These are phyloP conservation scores for Atopsyche davidsoni DNA, from an alignment of 1,140 invertebrate species.

Conservation along the genomic window DNA sequence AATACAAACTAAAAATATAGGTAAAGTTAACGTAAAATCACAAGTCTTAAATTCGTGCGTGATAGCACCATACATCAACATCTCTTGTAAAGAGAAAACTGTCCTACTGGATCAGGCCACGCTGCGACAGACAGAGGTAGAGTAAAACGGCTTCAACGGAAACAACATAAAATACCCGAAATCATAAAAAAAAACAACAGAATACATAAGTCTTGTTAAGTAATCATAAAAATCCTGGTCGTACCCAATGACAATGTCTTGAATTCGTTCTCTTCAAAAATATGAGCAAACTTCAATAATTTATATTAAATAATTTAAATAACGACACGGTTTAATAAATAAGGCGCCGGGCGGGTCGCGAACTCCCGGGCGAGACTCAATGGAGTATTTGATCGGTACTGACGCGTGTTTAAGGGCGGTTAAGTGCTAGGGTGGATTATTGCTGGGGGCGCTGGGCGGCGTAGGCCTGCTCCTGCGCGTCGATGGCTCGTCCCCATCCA, in stretches of 20 bases:
- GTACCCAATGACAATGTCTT: constrained; percentile 21
- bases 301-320: constrained; percentile 23
- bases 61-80: constrained; percentile 18
- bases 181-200: constrained; percentile 13
- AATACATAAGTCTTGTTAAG: constrained; percentile 16
- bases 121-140: constrained; percentile 26
- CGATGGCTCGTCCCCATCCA: constrained; percentile 67
- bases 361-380: constrained; percentile 16
- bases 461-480: constrained; percentile 69
- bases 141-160: constrained; percentile 24
- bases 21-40: constrained; percentile 27
- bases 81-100: constrained; percentile 27
- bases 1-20: constrained; percentile 26
- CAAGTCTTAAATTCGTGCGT: constrained; percentile 26
- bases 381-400: constrained; percentile 28
- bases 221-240: constrained; percentile 12
- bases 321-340: constrained; percentile 12
- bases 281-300: constrained; percentile 18
- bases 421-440: constrained; percentile 19
- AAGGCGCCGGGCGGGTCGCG: background rate
- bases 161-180: constrained; percentile 22
- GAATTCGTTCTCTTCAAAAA: constrained; percentile 9
- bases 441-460: constrained; percentile 59
- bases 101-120: constrained; percentile 17
- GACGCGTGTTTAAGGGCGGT: constrained; percentile 10